A percentile compares a stretch with the other conserved stretches of the same genome.
phyloP scores from a whole-genome alignment of 2,888 invertebrate genomes.

The Mechanitis mazaeus region DNA sequence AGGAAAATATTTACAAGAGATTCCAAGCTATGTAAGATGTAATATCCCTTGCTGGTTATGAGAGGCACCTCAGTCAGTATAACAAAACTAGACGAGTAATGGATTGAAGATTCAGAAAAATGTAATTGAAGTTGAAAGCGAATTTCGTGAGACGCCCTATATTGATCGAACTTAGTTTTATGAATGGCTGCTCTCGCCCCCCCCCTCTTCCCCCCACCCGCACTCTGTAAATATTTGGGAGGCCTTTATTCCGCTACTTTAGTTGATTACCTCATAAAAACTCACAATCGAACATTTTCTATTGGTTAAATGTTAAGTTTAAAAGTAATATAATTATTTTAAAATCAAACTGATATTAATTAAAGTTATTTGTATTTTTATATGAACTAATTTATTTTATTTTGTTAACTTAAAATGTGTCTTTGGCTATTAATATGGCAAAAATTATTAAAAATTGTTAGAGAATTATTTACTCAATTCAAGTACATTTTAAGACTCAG shows the following conservation, averaged over 20 bases:
- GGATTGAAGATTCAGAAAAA: slow-evolving; percentile 20
- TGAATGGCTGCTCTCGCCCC: slow-evolving; percentile 57
- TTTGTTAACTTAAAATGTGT: too few species aligned
- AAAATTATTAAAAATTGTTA: too few species aligned
- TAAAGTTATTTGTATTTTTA: too few species aligned
- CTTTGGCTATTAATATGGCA: too few species aligned
- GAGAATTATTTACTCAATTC: too few species aligned
- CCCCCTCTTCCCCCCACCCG: slow-evolving; percentile 25
- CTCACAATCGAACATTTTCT: slow-evolving; percentile 17
- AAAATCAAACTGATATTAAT: not conserved
- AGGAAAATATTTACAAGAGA: too few species aligned
- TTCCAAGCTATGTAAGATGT: too few species aligned
- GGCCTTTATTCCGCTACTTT: slow-evolving; percentile 30
- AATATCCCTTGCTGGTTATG: slow-evolving; percentile 9
- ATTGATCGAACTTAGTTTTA: slow-evolving; percentile 70
- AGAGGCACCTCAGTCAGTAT: not conserved
- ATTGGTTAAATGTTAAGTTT: slow-evolving; percentile 16
- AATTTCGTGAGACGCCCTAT: slow-evolving; percentile 37
- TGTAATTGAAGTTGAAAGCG: slow-evolving; percentile 32
- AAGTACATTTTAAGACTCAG: too few species aligned
- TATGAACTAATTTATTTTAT: too few species aligned
- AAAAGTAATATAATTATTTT: slow-evolving; percentile 5
- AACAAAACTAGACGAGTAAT: slow-evolving; percentile 11
- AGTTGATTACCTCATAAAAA: slow-evolving; percentile 27
- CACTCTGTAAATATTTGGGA: slow-evolving; percentile 27